These are phyloP conservation scores for Pavo muticus DNA, from an alignment of 2,113 vertebrate genomes.

Conservation along the genomic window DNA sequence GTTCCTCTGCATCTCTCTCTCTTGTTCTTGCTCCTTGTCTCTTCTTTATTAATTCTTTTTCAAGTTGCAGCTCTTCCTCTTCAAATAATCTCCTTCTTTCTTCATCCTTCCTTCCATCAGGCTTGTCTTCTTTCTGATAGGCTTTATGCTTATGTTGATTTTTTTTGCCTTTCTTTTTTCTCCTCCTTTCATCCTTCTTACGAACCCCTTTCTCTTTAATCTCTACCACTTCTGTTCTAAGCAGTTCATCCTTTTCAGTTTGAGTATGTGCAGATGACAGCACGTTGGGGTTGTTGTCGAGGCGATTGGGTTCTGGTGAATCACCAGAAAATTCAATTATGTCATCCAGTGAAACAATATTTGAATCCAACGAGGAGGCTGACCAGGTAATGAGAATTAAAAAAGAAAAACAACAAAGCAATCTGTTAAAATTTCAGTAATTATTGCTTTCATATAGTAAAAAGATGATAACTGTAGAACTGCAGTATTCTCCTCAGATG, in stretches of 20 bases:
- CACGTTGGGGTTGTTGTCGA: not conserved
- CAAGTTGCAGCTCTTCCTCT: not conserved
- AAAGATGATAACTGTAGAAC: not conserved
- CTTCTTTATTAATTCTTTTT: slow-evolving; percentile 22
- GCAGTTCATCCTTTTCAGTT: slow-evolving; percentile 62
- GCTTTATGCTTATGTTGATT: slow-evolving; percentile 9
- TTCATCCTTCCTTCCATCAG: slow-evolving; percentile 31
- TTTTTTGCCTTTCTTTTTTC: slow-evolving; percentile 50
- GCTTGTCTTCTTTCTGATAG: slow-evolving; percentile 1
- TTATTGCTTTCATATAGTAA: not conserved
- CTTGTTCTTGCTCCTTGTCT: not conserved
- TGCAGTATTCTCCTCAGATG: not conserved
- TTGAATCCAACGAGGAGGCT: slow-evolving; percentile 44
- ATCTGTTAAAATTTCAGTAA: slow-evolving; percentile 37
- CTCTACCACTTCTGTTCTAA: slow-evolving; percentile 29
- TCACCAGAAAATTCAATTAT: slow-evolving; percentile 85
- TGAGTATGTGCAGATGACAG: slow-evolving; percentile 34
- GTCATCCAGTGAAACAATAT: slow-evolving; percentile 68
- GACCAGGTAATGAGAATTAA: not conserved
- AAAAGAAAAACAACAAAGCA: not conserved
- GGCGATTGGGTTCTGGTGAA: slow-evolving; percentile 82
- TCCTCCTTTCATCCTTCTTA: slow-evolving; percentile 59
- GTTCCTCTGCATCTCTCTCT: not conserved
- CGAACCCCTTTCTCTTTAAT: slow-evolving; percentile 23
- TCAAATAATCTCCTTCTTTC: slow-evolving; percentile 41